Evolutionary conservation across 2,888 invertebrate genomes (phyloP).

Genomic region (Lithophane semibrunnea): DNA sequence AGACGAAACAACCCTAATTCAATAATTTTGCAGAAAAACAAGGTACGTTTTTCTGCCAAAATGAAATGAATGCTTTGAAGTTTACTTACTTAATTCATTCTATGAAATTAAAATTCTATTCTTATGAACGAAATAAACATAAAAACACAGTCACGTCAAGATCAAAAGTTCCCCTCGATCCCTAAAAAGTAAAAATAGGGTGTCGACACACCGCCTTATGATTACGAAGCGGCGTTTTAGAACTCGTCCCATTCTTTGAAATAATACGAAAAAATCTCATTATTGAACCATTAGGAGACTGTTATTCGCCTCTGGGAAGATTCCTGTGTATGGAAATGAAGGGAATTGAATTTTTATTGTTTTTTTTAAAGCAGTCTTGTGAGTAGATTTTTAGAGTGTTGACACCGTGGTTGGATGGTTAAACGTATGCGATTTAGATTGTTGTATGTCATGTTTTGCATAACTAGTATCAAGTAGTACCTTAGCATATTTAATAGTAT

Average conservation of each 20-base stretch:
- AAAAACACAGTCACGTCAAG: slow-evolving; percentile 15
- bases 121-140: not conserved
- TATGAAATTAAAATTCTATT: slow-evolving; percentile 5
- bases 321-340: slow-evolving; percentile 25
- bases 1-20: too few relatives aligned
- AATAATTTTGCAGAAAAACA: not conserved
- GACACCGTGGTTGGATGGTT: not conserved
- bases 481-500: too few relatives aligned
- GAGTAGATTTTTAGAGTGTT: slow-evolving; percentile 1
- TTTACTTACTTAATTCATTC: not conserved
- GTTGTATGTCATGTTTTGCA: not conserved
- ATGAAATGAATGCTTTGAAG: not conserved
- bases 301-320: slow-evolving; percentile 46
- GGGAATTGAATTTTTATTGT: slow-evolving; percentile 24
- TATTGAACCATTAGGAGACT: slow-evolving; percentile 67
- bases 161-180: slow-evolving; percentile 33
- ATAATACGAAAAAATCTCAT: slow-evolving; percentile 70
- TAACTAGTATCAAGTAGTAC: too few relatives aligned
- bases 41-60: not conserved
- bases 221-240: slow-evolving; percentile 54
- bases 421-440: not conserved
- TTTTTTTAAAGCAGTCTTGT: not conserved
- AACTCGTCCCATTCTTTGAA: slow-evolving; percentile 59
- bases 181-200: slow-evolving; percentile 52
- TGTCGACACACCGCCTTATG: slow-evolving; percentile 57